Evolutionary conservation across 1,140 invertebrate genomes (phyloP), one percentile per base, ranked within the genome.

Genomic region (Drosophila sproati): DNA sequence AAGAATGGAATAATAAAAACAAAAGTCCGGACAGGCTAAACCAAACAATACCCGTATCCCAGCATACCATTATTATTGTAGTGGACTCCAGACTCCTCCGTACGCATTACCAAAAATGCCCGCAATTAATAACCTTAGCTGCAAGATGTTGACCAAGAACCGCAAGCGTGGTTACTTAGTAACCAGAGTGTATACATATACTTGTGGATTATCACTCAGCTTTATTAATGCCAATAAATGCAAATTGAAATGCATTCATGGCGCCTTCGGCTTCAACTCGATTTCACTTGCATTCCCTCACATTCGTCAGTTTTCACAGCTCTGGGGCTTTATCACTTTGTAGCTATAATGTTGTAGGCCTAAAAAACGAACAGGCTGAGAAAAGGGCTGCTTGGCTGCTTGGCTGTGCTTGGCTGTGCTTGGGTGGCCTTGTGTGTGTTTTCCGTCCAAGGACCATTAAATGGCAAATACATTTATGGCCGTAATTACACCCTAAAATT

Each of bases 401-500:
- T 60, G 57, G 57, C 43, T 60, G 57, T 35, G 34, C 52, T 20
- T 20, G 41, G 35, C 29, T 20, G n/a, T 45, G 50, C 29, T 29
- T 52, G 28, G 41, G 29, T 29, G 34, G 20, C 20, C 20, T 20
- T 45, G 41, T 32, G 55, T 35, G 39, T 61, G 61, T 55, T 39
- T 60, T 56, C 47, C 12, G 50, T 63, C 54, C 74, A 66, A 64
- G 69, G 62, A 66, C 78, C 81, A 85, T 80, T 89, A 89, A 89
- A 80, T 56, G 77, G 81, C 77, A 88, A 90, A 90, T 91, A 91
- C 90, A 91, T 91, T 91, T 91, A 91, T 91, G 85, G 76, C 82
- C 78, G 67, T 86, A 91, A 91, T 91, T 91, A 91, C 82, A 87
- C 89, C 86, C 87, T 91, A 91, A 91, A 91, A 91, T 87, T 91